Evolutionary conservation across 30 jellyfish, hydroid and myxozoan genomes (phyloP).

Genomic region (Cassiopea xamachana): DNA sequence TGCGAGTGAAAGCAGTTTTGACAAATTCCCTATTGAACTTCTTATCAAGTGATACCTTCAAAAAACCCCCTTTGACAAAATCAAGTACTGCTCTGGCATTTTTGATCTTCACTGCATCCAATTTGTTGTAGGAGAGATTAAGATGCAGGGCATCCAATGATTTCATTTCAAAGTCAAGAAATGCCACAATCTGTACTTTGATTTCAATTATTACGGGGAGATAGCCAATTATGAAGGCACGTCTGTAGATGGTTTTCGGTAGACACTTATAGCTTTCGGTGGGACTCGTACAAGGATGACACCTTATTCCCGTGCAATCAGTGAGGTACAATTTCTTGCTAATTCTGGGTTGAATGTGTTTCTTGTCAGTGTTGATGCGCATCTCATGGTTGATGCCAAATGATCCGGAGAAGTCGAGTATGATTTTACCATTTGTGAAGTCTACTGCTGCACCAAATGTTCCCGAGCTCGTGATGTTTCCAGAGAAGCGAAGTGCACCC

Average conservation of each 20-base stretch:
- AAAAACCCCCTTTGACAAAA: conserved; percentile 3
- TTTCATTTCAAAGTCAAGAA: neutral
- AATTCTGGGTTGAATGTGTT: neutral
- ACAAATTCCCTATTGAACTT: neutral
- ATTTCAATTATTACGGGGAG: conserved; percentile 30
- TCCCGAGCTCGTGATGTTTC: conserved; percentile 5
- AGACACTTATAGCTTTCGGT: neutral
- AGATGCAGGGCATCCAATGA: conserved; percentile 10
- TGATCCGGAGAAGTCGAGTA: neutral
- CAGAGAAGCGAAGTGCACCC: conserved; percentile 27
- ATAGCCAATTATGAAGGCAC: conserved; percentile 18
- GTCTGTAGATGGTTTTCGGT: conserved; percentile 7
- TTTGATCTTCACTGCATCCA: conserved; percentile 3
- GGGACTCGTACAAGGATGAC: conserved; percentile 8
- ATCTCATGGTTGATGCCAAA: neutral
- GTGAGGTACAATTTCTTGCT: conserved; percentile 20
- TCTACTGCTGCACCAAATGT: neutral
- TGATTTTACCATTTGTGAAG: conserved; percentile 9
- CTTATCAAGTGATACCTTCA: conserved; percentile 4
- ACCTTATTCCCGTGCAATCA: conserved; percentile 11
- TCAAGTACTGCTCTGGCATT: conserved; percentile 53
- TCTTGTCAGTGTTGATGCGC: neutral
- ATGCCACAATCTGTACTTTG: conserved; percentile 34
- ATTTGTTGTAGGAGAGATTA: neutral
- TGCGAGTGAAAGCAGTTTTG: neutral